Conservation (phyloP, 2,888 invertebrate genomes). For the Thelaira solivaga region DNA sequence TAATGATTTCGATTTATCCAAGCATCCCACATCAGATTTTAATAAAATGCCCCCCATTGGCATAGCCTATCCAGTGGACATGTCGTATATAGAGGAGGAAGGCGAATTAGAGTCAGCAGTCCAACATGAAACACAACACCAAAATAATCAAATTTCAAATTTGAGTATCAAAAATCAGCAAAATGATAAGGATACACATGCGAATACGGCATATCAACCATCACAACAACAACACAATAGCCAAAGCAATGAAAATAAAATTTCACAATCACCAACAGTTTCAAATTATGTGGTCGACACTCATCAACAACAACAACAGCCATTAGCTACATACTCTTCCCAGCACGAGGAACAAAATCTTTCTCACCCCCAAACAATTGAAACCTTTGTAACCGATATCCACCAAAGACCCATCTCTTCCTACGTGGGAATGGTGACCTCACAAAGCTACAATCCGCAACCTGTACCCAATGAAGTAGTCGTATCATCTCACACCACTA, state of each 20-base stretch:
- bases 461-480: conserved; percentile 70
- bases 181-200: background rate
- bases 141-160: background rate
- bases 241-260: too few species aligned
- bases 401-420: conserved; percentile 67
- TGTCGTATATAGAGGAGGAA: conserved; percentile 70
- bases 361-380: conserved; percentile 23
- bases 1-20: conserved; percentile 65
- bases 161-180: background rate
- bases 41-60: conserved; percentile 75
- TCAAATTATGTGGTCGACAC: background rate
- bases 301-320: background rate
- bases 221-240: conserved; percentile 53
- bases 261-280: too few species aligned
- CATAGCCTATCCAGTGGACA: conserved; percentile 74
- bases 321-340: conserved; percentile 44
- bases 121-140: conserved; percentile 63
- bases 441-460: conserved; percentile 68
- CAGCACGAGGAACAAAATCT: conserved; percentile 16
- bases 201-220: conserved; percentile 32
- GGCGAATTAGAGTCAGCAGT: conserved; percentile 35
- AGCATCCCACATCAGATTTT: conserved; percentile 72
- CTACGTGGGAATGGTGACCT: conserved; percentile 70
- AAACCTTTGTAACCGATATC: conserved; percentile 25
- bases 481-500: conserved; percentile 72